Evolutionary conservation across 2,797 vertebrate species (phyloP), one percentile per base, ranked within the genome.

Genomic region (Apogon talboti): DNA sequence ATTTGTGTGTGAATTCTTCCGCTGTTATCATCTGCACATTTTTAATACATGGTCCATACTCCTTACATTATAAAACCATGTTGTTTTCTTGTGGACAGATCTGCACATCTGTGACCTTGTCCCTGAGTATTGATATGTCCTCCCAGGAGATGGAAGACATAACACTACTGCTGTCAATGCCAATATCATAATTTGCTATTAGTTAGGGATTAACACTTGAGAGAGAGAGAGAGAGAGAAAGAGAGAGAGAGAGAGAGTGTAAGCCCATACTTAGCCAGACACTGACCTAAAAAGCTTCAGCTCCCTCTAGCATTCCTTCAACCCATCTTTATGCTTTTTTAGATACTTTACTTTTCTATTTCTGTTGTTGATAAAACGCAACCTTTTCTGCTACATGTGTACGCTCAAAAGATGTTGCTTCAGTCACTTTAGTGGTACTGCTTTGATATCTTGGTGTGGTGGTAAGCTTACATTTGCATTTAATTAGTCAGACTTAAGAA

Each of bases 181-280:
- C 82, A 80, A 71, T 81, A 83, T 76, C 61, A 73, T 86, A 82
- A 84, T 87, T 87, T 88, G 74, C 58, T 74, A 77, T 87, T 80
- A 81, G 66, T 78, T 63, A n/a, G 70, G 76, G 82, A 90, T 91
- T 89, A 87, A 62, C 61, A 61, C 54, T 15, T 54, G 57, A 59
- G 71, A 68, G 75, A 65, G 55, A 45, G 50, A 56, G 28, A 38
- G 37, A 33, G 38, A n/a, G 54, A 30, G 60, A 62, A 53, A 75
- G 54, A 59, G 74, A 67, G 55, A 58, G 64, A 35, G 33, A 35
- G 33, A 9, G 33, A 35, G 33, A 35, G 33, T 10, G 58, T 87
- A 89, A 90, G 54, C 78, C 55, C 64, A 58, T 84, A 62, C 84
- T 90, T 82, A 91, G 59, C 72, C 61, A 79, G 49, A 82, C 71